A percentile compares a stretch with the other conserved stretches of the same genome.
Evolutionary conservation across 2,797 vertebrate genomes (phyloP).

Genomic region (Calcarius lapponicus): DNA sequence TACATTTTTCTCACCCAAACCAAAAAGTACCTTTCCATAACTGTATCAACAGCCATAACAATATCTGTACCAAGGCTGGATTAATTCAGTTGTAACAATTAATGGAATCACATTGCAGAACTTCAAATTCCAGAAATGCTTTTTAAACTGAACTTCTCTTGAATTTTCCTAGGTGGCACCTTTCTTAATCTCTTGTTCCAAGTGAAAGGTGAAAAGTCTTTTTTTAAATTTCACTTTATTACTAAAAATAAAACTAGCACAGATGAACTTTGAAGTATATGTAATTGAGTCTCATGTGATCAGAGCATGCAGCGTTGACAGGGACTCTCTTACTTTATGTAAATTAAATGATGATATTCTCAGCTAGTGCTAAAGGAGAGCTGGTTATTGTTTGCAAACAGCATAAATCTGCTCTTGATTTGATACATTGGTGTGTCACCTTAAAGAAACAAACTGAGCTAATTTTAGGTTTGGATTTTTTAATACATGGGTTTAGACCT

Average conservation of each 20-base stretch:
- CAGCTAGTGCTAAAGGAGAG: neutral
- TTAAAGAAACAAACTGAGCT: neutral
- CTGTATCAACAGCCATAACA: neutral
- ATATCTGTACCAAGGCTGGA: neutral
- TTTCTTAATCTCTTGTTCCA: neutral
- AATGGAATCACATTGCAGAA: neutral
- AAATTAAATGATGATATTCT: neutral
- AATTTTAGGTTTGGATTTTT: neutral
- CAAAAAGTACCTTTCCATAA: neutral
- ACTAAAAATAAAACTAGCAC: constrained; percentile 37
- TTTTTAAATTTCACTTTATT: constrained; percentile 7
- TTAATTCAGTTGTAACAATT: neutral
- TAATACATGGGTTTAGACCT: neutral
- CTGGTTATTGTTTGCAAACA: neutral
- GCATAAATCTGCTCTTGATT: neutral
- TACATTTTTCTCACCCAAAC: neutral
- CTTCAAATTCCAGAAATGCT: neutral
- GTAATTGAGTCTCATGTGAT: neutral
- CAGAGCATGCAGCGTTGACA: neutral
- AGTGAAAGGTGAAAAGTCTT: constrained; percentile 8
- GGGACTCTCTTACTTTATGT: neutral
- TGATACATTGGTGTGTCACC: neutral
- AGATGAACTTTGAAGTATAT: constrained; percentile 2
- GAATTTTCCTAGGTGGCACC: neutral
- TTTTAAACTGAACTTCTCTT: neutral